Evolutionary conservation across 1,140 invertebrate genomes (phyloP).

Genomic region (Armadillidium nasatum): DNA sequence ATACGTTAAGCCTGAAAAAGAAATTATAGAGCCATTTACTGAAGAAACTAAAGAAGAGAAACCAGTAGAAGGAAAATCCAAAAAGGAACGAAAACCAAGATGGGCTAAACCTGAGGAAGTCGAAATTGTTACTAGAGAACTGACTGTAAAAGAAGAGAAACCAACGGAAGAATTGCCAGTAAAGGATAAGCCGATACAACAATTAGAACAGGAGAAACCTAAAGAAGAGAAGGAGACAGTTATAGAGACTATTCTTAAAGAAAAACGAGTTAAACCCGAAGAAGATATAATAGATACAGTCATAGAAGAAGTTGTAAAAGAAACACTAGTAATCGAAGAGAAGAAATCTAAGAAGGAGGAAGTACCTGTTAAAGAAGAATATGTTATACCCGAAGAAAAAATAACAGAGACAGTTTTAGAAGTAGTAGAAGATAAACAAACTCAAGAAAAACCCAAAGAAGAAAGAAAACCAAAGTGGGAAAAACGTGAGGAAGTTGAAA

Average conservation of each 20-base stretch:
- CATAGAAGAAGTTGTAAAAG: not conserved
- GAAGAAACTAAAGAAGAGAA: not conserved
- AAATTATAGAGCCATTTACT: not conserved
- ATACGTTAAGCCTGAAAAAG: no score
- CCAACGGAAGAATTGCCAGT: no score
- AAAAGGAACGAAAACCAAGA: not conserved
- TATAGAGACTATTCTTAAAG: not conserved
- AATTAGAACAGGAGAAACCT: no score
- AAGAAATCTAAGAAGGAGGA: constrained; percentile 21
- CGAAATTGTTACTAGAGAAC: not conserved
- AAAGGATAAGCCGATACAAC: no score
- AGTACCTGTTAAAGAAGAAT: no score
- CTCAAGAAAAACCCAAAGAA: not conserved
- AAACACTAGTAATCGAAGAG: no score
- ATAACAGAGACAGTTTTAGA: not conserved
- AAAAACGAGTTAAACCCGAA: not conserved
- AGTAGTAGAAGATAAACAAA: not conserved
- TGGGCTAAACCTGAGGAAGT: not conserved
- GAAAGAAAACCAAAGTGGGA: not conserved
- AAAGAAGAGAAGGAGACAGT: not conserved
- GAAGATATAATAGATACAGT: not conserved
- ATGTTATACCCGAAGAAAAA: no score
- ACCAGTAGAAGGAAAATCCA: not conserved
- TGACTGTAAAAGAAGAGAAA: not conserved
- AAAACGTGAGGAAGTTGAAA: not conserved